Evolutionary conservation across 1,140 invertebrate genomes (phyloP).

Genomic region (Drosophila asahinai): DNA sequence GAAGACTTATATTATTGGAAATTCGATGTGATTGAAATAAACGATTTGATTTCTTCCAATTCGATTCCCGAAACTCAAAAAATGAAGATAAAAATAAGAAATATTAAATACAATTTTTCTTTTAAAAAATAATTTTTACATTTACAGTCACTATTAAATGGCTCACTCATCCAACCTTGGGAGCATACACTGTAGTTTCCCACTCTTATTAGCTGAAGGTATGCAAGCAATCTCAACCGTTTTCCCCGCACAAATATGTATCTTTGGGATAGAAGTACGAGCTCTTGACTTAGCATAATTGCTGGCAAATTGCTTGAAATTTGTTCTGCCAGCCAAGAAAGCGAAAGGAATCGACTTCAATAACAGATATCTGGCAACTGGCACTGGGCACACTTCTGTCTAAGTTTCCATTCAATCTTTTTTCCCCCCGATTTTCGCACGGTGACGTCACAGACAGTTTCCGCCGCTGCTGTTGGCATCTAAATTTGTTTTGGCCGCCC

Average conservation of each 20-base stretch:
- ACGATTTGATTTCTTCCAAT: not conserved
- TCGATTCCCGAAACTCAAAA: no score
- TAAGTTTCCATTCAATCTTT: slow-evolving; percentile 29
- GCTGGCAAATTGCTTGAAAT: slow-evolving; percentile 62
- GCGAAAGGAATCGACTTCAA: slow-evolving; percentile 57
- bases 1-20: not conserved
- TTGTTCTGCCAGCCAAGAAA: slow-evolving; percentile 40
- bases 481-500: slow-evolving; percentile 52
- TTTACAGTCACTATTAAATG: not conserved
- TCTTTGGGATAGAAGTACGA: slow-evolving; percentile 38
- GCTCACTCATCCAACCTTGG: not conserved
- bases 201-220: slow-evolving; percentile 7
- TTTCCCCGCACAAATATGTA: slow-evolving; percentile 7
- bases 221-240: not conserved
- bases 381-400: slow-evolving; percentile 69
- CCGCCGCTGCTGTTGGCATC: slow-evolving; percentile 55
- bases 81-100: no score
- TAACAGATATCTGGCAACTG: slow-evolving; percentile 52
- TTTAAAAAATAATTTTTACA: not conserved
- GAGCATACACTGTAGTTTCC: slow-evolving; percentile 2
- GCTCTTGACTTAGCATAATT: slow-evolving; percentile 37
- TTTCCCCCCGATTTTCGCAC: slow-evolving; percentile 3
- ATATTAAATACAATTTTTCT: not conserved
- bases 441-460: slow-evolving; percentile 67
- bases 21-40: not conserved